Conservation (phyloP, 2,113 vertebrate species). For the Tonatia bakeri region DNA sequence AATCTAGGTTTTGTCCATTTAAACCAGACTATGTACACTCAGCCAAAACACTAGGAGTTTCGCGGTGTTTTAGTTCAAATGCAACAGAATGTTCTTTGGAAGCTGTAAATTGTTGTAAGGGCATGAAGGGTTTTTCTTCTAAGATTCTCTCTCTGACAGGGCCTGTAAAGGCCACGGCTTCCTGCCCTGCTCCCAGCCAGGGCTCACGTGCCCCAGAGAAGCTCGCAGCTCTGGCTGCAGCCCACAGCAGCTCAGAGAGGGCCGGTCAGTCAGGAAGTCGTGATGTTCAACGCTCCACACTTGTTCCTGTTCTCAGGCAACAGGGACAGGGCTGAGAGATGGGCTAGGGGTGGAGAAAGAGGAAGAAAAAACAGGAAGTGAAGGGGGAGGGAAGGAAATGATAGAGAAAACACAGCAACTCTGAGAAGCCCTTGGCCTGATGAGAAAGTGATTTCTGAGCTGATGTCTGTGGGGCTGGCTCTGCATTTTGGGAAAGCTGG, state of each 20-base stretch:
- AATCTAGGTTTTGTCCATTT: not conserved
- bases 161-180: not conserved
- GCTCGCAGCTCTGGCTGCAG: not conserved
- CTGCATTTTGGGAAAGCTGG: not conserved
- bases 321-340: conserved; percentile 31
- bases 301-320: conserved; percentile 62
- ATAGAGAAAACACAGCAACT: conserved; percentile 64
- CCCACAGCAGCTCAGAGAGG: not conserved
- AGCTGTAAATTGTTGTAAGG: not conserved
- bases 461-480: not conserved
- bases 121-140: not conserved
- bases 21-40: not conserved
- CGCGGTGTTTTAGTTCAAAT: not conserved
- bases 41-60: not conserved
- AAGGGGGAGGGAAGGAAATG: conserved; percentile 55
- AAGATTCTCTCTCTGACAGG: not conserved
- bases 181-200: not conserved
- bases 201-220: not conserved
- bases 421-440: conserved; percentile 26
- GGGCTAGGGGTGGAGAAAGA: conserved; percentile 59
- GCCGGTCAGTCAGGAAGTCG: conserved; percentile 56
- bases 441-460: conserved; percentile 51
- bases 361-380: conserved; percentile 75
- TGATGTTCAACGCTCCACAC: conserved; percentile 12
- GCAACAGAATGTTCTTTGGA: not conserved